Conservation (phyloP, 2,797 vertebrate species). For the Periophthalmus magnuspinnatus region DNA sequence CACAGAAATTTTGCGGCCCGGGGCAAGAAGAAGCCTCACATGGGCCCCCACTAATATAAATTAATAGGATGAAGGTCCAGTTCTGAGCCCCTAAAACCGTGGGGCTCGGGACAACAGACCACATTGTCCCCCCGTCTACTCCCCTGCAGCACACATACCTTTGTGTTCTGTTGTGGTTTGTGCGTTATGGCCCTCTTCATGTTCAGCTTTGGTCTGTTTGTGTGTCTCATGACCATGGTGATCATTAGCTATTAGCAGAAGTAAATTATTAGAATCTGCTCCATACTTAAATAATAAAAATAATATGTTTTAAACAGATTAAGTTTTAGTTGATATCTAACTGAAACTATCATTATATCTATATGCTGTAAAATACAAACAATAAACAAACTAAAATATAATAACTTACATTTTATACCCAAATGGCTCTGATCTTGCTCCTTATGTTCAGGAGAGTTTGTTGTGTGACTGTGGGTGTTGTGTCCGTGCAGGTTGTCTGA, state of each 20-base stretch:
- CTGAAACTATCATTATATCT: background rate
- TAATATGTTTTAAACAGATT: background rate
- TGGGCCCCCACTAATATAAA: too few relatives aligned
- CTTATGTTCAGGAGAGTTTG: background rate
- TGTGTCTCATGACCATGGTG: background rate
- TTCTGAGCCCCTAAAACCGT: too few relatives aligned
- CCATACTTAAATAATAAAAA: background rate
- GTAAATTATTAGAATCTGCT: background rate
- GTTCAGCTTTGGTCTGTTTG: conserved; percentile 11
- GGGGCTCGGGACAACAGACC: too few relatives aligned
- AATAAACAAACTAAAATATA: background rate
- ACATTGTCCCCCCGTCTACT: too few relatives aligned
- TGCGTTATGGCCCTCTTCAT: conserved; percentile 1
- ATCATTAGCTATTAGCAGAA: background rate
- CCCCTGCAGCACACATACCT: background rate
- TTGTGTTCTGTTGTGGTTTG: background rate
- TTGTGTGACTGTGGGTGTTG: background rate
- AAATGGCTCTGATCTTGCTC: background rate
- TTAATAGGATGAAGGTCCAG: too few relatives aligned
- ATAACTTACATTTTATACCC: background rate
- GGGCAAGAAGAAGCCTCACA: too few relatives aligned
- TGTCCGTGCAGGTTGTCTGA: background rate
- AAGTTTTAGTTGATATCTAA: background rate
- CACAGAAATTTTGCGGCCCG: too few relatives aligned
- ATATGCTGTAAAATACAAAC: background rate